Evolutionary conservation across 2,797 vertebrate species (phyloP).

Genomic region (Tokudaia tokunoshimensis): DNA sequence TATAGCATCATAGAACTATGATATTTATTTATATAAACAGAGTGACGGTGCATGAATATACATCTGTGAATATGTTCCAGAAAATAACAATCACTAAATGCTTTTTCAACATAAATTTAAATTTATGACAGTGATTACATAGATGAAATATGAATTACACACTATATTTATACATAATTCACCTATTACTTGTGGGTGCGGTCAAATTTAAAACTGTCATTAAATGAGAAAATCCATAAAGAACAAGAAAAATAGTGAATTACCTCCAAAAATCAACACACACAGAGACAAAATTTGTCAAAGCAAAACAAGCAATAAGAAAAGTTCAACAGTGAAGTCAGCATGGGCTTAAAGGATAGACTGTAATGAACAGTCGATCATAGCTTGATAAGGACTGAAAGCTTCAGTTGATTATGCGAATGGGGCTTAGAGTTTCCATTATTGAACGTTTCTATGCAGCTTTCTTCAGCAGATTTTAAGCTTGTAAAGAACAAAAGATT

Average conservation of each 20-base stretch:
- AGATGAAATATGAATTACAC: conserved; percentile 15
- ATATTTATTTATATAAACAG: conserved; percentile 1
- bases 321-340: conserved; percentile 69
- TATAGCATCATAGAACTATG: neutral
- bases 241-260: neutral
- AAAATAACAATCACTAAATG: neutral
- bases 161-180: conserved; percentile 6
- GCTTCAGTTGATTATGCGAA: conserved; percentile 74
- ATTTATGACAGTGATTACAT: neutral
- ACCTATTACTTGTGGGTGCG: neutral
- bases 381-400: conserved; percentile 73
- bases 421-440: conserved; percentile 73
- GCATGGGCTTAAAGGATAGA: conserved; percentile 65
- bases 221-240: neutral
- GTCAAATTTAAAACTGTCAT: conserved; percentile 30
- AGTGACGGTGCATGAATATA: neutral
- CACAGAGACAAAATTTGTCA: conserved; percentile 29
- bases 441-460: conserved; percentile 66
- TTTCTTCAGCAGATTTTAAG: conserved; percentile 79
- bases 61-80: conserved; percentile 7
- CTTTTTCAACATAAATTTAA: conserved; percentile 20
- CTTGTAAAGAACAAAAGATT: conserved; percentile 77
- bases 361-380: conserved; percentile 77
- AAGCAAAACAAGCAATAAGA: conserved; percentile 63
- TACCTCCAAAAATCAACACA: conserved; percentile 18